Evolutionary conservation across 2,113 vertebrate genomes (phyloP), one percentile per base, ranked within the genome.

Genomic region (Caracal caracal): DNA sequence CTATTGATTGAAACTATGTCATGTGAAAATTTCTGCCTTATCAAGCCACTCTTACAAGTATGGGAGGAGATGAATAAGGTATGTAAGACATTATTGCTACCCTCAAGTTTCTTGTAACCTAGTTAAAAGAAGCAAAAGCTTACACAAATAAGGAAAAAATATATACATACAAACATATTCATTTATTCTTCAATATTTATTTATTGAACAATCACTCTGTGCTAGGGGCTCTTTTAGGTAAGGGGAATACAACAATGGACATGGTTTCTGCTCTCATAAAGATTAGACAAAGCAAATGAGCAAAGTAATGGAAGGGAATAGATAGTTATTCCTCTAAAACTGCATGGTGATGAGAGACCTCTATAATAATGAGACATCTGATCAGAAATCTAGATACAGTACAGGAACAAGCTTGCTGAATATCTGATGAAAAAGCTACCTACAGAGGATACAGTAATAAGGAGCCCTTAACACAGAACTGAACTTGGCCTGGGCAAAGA

Each of bases 211-310:
- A 4, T 35, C 33, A 13, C 4, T n/a, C 35, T 35, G 0, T 30
- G 7, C 17, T 20, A 30, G 16, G 10, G 61, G 13, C 13, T 63
- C 0, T 47, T 15, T 24, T 83, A 88, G 37, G 4, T 68, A 20
- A 6, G 59, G 17, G 26, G 24, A 20, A 47, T 30, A 61, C 0
- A 79, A 12, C 1, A 40, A 24, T 24, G 63, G 10, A 33, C 8
- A 20, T 0, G 0, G 4, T 56, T 53, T 43, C 5, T 9, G 2
- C 6, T 53, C 10, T 66, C 24, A 51, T 33, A 20, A 37, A 66
- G 3, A 71, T 10, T 30, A 6, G 11, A n/a, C 2, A 51, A 91
- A 81, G 47, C 16, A 51, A 81, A 90, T 17, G 68, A 49, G 12
- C 8, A 85, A 82, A 83, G 20, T 1, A 15, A 43, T 17, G 2